phyloP scores from a whole-genome alignment of 2,888 invertebrate genomes.

The Seira ritae region DNA sequence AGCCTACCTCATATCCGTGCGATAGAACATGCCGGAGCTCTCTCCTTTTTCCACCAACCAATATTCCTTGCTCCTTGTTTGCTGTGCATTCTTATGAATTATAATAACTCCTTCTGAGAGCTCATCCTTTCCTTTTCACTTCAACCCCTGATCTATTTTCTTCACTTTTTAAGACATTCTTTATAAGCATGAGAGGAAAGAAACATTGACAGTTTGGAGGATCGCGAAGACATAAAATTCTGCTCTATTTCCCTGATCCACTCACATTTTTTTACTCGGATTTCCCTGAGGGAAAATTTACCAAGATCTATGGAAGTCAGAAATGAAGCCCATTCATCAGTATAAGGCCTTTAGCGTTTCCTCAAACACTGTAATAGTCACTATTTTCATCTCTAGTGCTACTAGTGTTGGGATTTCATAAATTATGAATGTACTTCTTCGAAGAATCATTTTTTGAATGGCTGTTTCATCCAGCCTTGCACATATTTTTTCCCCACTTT shows the following conservation, averaged over 20 bases:
- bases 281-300: slow-evolving; percentile 63
- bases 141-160: slow-evolving; percentile 33
- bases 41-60: neutral
- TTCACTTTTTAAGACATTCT: slow-evolving; percentile 46
- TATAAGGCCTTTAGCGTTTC: slow-evolving; percentile 50
- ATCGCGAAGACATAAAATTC: too few relatives aligned
- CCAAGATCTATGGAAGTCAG: slow-evolving; percentile 60
- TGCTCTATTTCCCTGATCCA: too few relatives aligned
- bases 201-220: slow-evolving; percentile 56
- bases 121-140: slow-evolving; percentile 15
- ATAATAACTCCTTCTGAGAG: slow-evolving; percentile 24
- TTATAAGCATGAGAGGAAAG: neutral
- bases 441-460: too few relatives aligned
- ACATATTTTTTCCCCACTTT: too few relatives aligned
- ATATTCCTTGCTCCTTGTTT: slow-evolving; percentile 16
- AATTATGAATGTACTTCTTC: too few relatives aligned
- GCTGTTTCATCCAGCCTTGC: too few relatives aligned
- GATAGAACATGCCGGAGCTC: too few relatives aligned
- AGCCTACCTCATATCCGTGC: too few relatives aligned
- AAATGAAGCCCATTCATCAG: slow-evolving; percentile 58
- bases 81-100: slow-evolving; percentile 32
- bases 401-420: too few relatives aligned
- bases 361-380: slow-evolving; percentile 14
- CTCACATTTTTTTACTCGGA: slow-evolving; percentile 33
- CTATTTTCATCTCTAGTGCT: too few relatives aligned